Base-by-base conservation (phyloP, 2,113 vertebrate genomes). In the Phocoena sinus region DNA sequence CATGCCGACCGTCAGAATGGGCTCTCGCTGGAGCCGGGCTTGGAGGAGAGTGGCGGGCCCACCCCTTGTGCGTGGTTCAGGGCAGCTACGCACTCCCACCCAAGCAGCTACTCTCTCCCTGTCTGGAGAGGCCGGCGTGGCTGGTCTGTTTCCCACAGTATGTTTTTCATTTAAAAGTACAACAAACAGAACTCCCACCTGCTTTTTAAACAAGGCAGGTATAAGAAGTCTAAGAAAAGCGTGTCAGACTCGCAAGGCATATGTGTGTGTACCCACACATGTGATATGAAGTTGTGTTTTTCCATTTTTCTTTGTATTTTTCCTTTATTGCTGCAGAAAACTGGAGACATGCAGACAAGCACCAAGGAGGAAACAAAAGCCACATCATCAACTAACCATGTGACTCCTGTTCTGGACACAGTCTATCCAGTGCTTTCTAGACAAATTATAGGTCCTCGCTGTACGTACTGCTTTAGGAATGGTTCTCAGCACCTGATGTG, bases 381-480 rank as follows among this genome's bases (percentile, higher is more conserved):
- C 36, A 23, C 0, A 3, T 18, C 14, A 2, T 4, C 28, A 4
- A 3, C 9, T 20, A 68, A n/a, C 23, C 11, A 14, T 0, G 11
- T 3, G 18, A 36, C 6, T 6, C 1, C 21, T 63, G 1, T 8
- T 12, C 26, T 5, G 23, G 41, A 31, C 12, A 20, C n/a, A 1
- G 20, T 15, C 31, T 7, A 0, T 41, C 26, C 15, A 26, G 17
- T 2, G 10, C 65, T 21, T 31, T 23, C 76, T 1, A 2, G n/a
- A 65, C 31, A n/a, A 26, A 20, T 33, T 18, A 1, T 2, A 33
- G 65, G 44, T 25, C 28, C 60, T 44, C 2, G 1, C 12, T 2
- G 6, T 1, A 36, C 17, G 21, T 0, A 3, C 31, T 0, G 9
- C 36, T 25, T n/a, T 10, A 18, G 33, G 38, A 6, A 25, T 1